These are phyloP conservation scores for Delichon dasypus DNA, from an alignment of 2,797 vertebrate species.

Conservation along the genomic window DNA sequence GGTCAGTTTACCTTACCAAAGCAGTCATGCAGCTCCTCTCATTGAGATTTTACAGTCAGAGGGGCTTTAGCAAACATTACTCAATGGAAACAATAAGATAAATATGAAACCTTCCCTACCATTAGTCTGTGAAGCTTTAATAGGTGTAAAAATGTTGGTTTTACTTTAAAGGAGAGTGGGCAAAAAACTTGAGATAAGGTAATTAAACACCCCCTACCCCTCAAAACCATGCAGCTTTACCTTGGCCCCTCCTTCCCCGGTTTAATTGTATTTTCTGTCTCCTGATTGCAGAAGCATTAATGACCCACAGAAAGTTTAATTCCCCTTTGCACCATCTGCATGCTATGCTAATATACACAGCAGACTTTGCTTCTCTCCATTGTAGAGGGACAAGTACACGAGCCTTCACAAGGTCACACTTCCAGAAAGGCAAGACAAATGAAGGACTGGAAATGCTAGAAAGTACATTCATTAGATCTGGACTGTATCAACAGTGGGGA, in stretches of 20 bases:
- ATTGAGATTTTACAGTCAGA: not conserved
- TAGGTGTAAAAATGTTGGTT: not conserved
- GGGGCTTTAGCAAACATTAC: not conserved
- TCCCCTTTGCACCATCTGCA: not conserved
- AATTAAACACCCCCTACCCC: not conserved
- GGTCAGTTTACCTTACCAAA: not conserved
- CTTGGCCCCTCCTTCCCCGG: accelerated
- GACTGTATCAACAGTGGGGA: not conserved
- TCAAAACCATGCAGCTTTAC: not conserved
- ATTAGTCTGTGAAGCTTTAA: not conserved
- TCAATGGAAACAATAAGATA: not conserved
- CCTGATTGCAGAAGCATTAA: not conserved
- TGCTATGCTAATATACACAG: not conserved
- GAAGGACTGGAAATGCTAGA: not conserved
- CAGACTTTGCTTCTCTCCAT: not conserved
- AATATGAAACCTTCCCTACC: not conserved
- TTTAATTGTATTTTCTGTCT: not conserved
- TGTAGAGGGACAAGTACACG: not conserved
- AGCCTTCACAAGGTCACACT: not conserved
- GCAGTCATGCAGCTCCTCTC: not conserved
- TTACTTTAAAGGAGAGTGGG: not conserved
- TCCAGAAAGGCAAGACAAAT: not conserved
- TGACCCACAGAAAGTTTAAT: not conserved
- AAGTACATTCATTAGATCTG: not conserved
- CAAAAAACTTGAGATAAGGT: not conserved